Conservation (phyloP, 2,888 invertebrate genomes). For the Pedicia rivosa region DNA sequence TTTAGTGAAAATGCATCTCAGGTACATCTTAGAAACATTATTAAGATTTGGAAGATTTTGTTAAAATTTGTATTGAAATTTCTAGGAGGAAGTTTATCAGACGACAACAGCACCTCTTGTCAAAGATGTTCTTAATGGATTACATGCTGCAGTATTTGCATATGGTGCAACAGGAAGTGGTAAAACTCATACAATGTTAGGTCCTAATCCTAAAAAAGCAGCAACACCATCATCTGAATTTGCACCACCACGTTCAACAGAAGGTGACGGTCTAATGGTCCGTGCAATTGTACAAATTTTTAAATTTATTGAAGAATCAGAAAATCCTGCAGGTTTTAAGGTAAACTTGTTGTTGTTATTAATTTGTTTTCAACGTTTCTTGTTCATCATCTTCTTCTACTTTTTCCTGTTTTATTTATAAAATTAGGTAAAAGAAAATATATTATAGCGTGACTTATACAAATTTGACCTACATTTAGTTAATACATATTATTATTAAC, state of each 20-base stretch:
- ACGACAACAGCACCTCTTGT: conserved; percentile 74
- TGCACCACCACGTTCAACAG: conserved; percentile 16
- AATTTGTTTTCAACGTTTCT: too few relatives aligned
- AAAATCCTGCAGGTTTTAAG: conserved; percentile 21
- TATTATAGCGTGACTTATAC: too few relatives aligned
- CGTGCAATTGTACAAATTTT: conserved; percentile 31
- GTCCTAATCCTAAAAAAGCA: conserved; percentile 26
- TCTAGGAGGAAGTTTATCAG: conserved; percentile 55
- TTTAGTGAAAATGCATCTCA: conserved; percentile 78
- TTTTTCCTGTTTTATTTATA: too few relatives aligned
- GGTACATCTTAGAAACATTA: conserved; percentile 32
- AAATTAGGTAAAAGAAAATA: too few relatives aligned
- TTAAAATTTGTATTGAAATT: conserved; percentile 16
- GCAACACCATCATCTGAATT: conserved; percentile 16
- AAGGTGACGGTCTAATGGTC: conserved; percentile 30
- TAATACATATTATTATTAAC: too few relatives aligned
- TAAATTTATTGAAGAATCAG: conserved; percentile 24
- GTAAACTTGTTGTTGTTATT: conserved; percentile 14
- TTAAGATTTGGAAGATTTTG: background rate
- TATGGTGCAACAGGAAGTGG: conserved; percentile 37
- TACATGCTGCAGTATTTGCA: conserved; percentile 91
- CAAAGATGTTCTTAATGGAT: conserved; percentile 71
- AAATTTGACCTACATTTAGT: too few relatives aligned
- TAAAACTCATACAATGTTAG: conserved; percentile 32
- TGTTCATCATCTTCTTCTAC: too few relatives aligned